Evolutionary conservation across 2,113 vertebrate species (phyloP).

Genomic region (Bufo gargarizans): DNA sequence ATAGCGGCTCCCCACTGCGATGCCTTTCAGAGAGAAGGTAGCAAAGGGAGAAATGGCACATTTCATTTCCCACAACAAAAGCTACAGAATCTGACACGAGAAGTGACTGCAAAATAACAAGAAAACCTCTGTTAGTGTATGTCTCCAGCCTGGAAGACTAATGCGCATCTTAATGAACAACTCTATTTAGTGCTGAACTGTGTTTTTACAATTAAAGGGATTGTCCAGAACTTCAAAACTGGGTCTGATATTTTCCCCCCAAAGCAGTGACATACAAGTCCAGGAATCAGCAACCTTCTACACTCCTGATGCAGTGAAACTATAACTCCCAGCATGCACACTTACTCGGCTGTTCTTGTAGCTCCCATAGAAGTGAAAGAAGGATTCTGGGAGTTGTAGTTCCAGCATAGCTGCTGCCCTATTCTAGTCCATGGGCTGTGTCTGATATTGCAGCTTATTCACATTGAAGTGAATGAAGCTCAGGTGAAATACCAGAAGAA

Average conservation of each 20-base stretch:
- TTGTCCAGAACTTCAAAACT: neutral
- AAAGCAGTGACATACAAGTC: neutral
- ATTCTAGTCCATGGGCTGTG: neutral
- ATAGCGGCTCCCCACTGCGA: conserved; percentile 3
- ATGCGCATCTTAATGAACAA: neutral
- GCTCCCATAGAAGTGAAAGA: too few species aligned
- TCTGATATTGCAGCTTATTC: neutral
- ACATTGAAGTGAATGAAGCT: too few species aligned
- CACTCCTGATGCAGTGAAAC: too few species aligned
- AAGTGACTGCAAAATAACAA: conserved; percentile 5
- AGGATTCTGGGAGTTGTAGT: too few species aligned
- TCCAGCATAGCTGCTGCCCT: too few species aligned
- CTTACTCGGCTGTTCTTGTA: too few species aligned
- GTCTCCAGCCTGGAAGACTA: neutral
- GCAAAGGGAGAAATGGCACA: neutral
- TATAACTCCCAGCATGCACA: too few species aligned
- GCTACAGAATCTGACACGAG: neutral
- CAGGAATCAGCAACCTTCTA: too few species aligned
- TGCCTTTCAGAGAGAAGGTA: conserved; percentile 19
- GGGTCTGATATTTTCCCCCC: neutral
- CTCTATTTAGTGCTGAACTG: neutral
- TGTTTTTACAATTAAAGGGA: neutral
- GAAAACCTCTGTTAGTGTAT: neutral
- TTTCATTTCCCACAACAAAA: conserved; percentile 5
- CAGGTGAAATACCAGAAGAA: too few species aligned